Conservation (phyloP, 2,888 invertebrate species). For the Nomada flava region DNA sequence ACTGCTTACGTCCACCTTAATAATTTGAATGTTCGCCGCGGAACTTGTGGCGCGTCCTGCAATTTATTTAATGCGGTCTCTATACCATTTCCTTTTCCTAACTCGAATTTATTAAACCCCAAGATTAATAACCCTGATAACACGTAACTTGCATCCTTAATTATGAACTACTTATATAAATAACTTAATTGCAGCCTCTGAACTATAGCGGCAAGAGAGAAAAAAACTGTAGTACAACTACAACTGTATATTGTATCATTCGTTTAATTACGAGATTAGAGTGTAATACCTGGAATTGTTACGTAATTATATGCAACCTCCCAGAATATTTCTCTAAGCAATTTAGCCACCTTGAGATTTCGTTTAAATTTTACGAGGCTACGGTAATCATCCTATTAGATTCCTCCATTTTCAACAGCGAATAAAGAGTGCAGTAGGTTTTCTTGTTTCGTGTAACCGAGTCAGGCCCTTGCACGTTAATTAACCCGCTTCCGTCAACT, state of each 20-base stretch:
- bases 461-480: constrained; percentile 29
- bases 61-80: not conserved
- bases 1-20: constrained; percentile 5
- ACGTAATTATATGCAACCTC: not conserved
- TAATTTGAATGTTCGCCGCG: not conserved
- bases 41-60: not conserved
- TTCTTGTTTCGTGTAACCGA: constrained; percentile 38
- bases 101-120: not conserved
- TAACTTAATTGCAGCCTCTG: not conserved
- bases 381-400: constrained; percentile 27
- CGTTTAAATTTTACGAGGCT: not conserved
- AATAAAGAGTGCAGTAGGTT: constrained; percentile 18
- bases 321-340: not conserved
- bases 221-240: not conserved
- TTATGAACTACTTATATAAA: not conserved
- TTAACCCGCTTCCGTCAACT: constrained; percentile 36
- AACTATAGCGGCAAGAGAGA: not conserved
- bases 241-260: not conserved
- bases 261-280: not conserved
- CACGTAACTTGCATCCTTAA: not conserved
- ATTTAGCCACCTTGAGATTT: not conserved
- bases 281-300: not conserved
- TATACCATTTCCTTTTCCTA: not conserved
- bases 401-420: constrained; percentile 3
- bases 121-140: not conserved